phyloP scores from a whole-genome alignment of 2,797 vertebrate genomes.

The Ataeniobius toweri region DNA sequence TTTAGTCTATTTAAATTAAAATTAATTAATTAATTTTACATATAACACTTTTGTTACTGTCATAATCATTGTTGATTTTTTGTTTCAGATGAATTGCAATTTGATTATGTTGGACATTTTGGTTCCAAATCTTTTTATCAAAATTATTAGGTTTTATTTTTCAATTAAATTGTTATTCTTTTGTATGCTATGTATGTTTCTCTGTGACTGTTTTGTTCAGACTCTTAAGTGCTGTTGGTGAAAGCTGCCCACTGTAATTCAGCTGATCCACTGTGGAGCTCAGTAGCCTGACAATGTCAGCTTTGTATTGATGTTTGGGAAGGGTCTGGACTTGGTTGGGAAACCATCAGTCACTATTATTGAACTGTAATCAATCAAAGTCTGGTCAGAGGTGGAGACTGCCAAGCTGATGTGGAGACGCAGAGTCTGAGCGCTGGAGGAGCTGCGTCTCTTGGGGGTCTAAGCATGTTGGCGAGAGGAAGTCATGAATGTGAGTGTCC shows the following conservation, averaged over 20 bases:
- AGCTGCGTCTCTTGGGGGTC: constrained; percentile 44
- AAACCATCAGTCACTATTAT: constrained; percentile 72
- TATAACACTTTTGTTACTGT: background rate
- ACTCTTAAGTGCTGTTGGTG: constrained; percentile 10
- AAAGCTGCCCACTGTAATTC: constrained; percentile 11
- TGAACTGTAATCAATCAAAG: constrained; percentile 75
- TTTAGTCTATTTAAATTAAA: background rate
- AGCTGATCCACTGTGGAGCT: constrained; percentile 19
- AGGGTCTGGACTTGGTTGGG: constrained; percentile 55
- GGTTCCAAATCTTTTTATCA: background rate
- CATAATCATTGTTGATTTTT: background rate
- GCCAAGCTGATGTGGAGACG: constrained; percentile 62
- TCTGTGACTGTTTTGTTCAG: constrained; percentile 7
- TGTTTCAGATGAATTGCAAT: background rate
- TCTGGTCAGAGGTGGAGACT: constrained; percentile 56
- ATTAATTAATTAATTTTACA: background rate
- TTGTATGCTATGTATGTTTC: background rate
- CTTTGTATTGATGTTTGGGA: constrained; percentile 55
- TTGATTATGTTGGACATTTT: background rate
- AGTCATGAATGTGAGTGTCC: constrained; percentile 32
- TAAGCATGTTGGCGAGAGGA: constrained; percentile 39
- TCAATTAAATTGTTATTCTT: too few species aligned
- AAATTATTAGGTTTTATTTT: too few species aligned
- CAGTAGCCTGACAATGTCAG: constrained; percentile 28
- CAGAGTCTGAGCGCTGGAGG: constrained; percentile 66